Percentiles rank a stretch among this genome's conserved stretches.
These are phyloP conservation scores for Mylabris phalerata DNA, from an alignment of 1,140 invertebrate species.

Conservation along the genomic window DNA sequence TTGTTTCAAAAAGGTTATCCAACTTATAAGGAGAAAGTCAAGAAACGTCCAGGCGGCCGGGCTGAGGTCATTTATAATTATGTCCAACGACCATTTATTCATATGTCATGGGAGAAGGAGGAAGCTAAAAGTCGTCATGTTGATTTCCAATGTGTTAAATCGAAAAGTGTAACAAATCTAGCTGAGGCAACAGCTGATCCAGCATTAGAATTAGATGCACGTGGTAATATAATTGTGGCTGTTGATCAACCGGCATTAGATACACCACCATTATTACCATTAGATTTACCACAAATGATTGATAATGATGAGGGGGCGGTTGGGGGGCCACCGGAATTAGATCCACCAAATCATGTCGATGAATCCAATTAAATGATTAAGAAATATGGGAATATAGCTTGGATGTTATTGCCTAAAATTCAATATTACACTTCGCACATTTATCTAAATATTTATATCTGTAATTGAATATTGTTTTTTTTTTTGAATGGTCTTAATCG, in stretches of 20 bases:
- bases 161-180: conserved; percentile 88
- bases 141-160: conserved; percentile 95
- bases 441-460: no score
- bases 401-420: no score
- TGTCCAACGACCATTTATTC: conserved; percentile 98
- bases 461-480: no score
- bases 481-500: no score
- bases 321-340: conserved; percentile 36
- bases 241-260: conserved; percentile 25
- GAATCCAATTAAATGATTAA: no score
- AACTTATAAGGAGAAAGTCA: conserved; percentile 97
- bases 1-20: conserved; percentile 66
- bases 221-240: conserved; percentile 44
- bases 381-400: no score
- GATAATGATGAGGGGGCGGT: conserved; percentile 44
- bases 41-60: conserved; percentile 81
- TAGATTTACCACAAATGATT: conserved; percentile 23
- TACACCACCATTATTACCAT: conserved; percentile 15
- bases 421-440: no score
- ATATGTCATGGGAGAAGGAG: conserved; percentile 99
- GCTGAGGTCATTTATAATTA: conserved; percentile 99
- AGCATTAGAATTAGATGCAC: conserved; percentile 56
- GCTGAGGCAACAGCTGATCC: conserved; percentile 89
- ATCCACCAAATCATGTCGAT: background rate
- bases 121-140: conserved; percentile 98